Evolutionary conservation across 1,140 invertebrate genomes (phyloP).

Genomic region (Zaprionus davidi): DNA sequence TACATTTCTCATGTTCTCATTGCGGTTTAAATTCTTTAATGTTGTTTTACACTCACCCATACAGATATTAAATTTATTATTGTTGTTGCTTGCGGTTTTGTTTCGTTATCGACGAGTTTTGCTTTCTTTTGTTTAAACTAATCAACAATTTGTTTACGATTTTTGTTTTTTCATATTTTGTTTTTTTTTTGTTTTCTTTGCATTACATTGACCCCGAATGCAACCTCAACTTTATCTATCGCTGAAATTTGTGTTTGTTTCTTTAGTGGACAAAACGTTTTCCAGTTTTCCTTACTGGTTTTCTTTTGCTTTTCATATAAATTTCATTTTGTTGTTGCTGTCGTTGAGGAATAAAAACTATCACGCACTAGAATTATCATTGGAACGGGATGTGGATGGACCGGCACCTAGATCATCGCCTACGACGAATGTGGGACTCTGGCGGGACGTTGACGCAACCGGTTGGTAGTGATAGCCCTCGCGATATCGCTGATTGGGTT

Average conservation of each 20-base stretch:
- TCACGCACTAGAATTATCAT: slow-evolving; percentile 85
- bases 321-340: slow-evolving; percentile 48
- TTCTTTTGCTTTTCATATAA: slow-evolving; percentile 41
- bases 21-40: slow-evolving; percentile 75
- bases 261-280: slow-evolving; percentile 51
- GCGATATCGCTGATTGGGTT: slow-evolving; percentile 84
- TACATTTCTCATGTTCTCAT: slow-evolving; percentile 43
- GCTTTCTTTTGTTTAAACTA: slow-evolving; percentile 65
- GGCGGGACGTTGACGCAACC: slow-evolving; percentile 83
- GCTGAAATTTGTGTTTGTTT: slow-evolving; percentile 40
- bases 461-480: slow-evolving; percentile 84
- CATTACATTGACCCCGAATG: slow-evolving; percentile 64
- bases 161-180: slow-evolving; percentile 22
- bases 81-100: slow-evolving; percentile 76
- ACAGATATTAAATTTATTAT: slow-evolving; percentile 81
- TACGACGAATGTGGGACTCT: slow-evolving; percentile 84
- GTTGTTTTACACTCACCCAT: slow-evolving; percentile 67
- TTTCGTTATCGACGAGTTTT: slow-evolving; percentile 64
- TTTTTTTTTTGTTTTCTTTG: slow-evolving; percentile 17
- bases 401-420: slow-evolving; percentile 82
- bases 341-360: slow-evolving; percentile 83
- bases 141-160: slow-evolving; percentile 69
- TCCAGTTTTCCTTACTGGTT: background rate
- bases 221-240: slow-evolving; percentile 52
- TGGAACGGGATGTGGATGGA: slow-evolving; percentile 84